These are phyloP conservation scores for Cepaea hortensis DNA, from an alignment of 2,888 invertebrate species.

Conservation along the genomic window DNA sequence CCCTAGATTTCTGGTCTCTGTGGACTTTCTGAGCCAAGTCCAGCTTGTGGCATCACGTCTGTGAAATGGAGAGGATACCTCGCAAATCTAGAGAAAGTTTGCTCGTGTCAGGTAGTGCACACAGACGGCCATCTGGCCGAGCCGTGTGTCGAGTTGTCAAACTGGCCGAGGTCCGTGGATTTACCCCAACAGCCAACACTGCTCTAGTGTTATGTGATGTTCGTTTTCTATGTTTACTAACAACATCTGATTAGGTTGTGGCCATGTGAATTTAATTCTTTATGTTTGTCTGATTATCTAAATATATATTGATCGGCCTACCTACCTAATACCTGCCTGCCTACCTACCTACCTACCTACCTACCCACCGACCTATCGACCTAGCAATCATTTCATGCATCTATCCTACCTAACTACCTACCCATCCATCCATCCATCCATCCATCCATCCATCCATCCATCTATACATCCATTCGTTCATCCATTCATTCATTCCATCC, in stretches of 20 bases:
- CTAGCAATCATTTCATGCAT: too few relatives aligned
- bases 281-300: neutral
- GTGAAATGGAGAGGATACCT: neutral
- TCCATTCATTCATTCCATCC: too few relatives aligned
- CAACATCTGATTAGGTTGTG: too few relatives aligned
- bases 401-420: too few relatives aligned
- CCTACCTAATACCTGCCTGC: neutral
- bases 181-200: neutral
- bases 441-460: too few relatives aligned
- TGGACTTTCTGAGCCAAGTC: conserved; percentile 13
- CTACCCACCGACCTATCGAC: too few relatives aligned
- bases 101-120: conserved; percentile 3
- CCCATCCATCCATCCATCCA: too few relatives aligned
- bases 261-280: too few relatives aligned
- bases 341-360: too few relatives aligned
- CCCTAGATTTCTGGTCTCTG: neutral
- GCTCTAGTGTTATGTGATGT: neutral
- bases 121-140: conserved; percentile 32
- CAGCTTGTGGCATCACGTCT: conserved; percentile 7
- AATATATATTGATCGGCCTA: neutral
- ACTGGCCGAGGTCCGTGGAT: neutral
- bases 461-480: too few relatives aligned
- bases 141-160: neutral
- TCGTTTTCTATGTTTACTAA: too few relatives aligned
- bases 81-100: conserved; percentile 18